These are phyloP conservation scores for Drosophila subpulchrella DNA, from an alignment of 1,140 invertebrate genomes.

Conservation along the genomic window DNA sequence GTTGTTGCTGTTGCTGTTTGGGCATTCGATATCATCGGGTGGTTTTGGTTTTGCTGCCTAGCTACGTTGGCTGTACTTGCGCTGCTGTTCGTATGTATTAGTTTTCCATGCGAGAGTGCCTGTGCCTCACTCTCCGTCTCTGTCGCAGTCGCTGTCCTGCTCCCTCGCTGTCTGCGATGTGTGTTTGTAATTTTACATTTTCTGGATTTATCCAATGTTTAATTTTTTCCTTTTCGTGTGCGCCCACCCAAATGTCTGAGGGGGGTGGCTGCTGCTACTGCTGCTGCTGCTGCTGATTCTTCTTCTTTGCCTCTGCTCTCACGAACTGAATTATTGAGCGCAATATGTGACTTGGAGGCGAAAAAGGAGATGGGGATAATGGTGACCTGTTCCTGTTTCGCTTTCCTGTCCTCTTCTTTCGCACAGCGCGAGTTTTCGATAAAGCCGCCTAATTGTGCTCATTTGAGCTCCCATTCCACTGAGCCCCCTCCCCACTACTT, in stretches of 20 bases:
- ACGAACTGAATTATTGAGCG: constrained; percentile 73
- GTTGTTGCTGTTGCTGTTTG: constrained; percentile 45
- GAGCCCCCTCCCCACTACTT: constrained; percentile 18
- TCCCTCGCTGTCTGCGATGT: constrained; percentile 36
- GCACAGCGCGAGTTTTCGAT: constrained; percentile 62
- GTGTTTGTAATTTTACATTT: constrained; percentile 79
- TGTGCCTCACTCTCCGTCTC: constrained; percentile 12
- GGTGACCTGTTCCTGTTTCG: constrained; percentile 73
- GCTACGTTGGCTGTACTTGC: constrained; percentile 39
- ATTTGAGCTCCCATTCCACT: constrained; percentile 67
- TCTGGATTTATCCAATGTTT: constrained; percentile 82
- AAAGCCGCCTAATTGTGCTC: constrained; percentile 82
- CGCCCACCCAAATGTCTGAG: constrained; percentile 69
- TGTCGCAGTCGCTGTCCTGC: constrained; percentile 3
- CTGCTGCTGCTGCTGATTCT: constrained; percentile 30
- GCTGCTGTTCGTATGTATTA: constrained; percentile 63
- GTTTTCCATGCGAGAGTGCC: constrained; percentile 67
- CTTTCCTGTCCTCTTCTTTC: constrained; percentile 47
- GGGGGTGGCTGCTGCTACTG: constrained; percentile 15
- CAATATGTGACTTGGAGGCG: constrained; percentile 64
- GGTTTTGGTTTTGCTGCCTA: constrained; percentile 55
- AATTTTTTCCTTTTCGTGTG: constrained; percentile 66
- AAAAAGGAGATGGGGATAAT: constrained; percentile 34
- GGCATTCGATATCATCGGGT: constrained; percentile 73
- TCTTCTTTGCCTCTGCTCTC: constrained; percentile 53